Evolutionary conservation across 2,113 vertebrate genomes (phyloP), one percentile per base, ranked within the genome.

Genomic region (Hucho hucho): DNA sequence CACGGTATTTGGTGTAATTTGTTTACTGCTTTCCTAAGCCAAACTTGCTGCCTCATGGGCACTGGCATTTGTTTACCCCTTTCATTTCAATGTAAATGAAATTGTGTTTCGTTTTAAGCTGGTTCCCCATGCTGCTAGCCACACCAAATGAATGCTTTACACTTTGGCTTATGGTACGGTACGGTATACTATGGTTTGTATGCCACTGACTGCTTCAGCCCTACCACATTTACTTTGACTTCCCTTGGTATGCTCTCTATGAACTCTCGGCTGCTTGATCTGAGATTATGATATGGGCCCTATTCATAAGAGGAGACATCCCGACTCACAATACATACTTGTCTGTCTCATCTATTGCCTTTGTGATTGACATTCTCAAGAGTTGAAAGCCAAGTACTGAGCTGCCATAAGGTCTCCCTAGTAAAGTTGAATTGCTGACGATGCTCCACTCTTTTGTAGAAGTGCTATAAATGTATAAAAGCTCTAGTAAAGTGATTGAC

Each of bases 251-350:
- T 72, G 49, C 25, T 20, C 69, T 65, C 63, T 59, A 58, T 76
- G 58, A 66, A 43, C 29, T 77, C 68, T 72, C 49, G 72, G 76
- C 73, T 74, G 82, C 84, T 81, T 79, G 87, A 80, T 79, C 87
- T 78, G 32, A 22, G 58, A 22, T 32, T 78, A 75, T 81, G 74
- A 76, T 70, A 29, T 68, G 81, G 77, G 84, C 37, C 76, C 61
- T 83, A 83, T 86, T 88, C 84, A 86, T 86, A 83, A 84, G 82
- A 86, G 77, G 65, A 63, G 46, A 67, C 65, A 74, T 28, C 58
- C 29, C 25, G 47, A 14, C 46, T 49, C 24, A 26, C 74, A 56
- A 72, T 14, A 53, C 37, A 53, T 53, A 43, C 49, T 18, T 53
- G 49, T 53, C 49, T 75, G 70, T 59, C 64, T 66, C 69, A 67